phyloP scores from a whole-genome alignment of 2,888 invertebrate genomes.

The Ditula angustiorana region DNA sequence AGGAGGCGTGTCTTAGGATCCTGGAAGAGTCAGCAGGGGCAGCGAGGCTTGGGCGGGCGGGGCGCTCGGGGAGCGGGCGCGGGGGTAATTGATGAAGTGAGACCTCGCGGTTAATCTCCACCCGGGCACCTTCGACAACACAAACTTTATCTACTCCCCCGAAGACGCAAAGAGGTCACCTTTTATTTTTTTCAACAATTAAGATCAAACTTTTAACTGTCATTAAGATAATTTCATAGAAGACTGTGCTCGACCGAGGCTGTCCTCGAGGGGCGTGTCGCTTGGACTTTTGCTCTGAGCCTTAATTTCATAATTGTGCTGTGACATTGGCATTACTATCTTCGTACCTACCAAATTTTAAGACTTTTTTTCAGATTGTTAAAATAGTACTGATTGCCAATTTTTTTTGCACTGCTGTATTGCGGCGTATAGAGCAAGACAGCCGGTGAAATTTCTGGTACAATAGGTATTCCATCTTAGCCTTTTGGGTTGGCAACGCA shows the following conservation, averaged over 20 bases:
- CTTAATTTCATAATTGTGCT: background rate
- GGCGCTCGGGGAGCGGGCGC: slow-evolving; percentile 45
- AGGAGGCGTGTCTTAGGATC: slow-evolving; percentile 54
- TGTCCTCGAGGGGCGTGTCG: slow-evolving; percentile 10
- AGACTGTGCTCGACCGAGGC: background rate
- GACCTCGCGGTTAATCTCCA: slow-evolving; percentile 65
- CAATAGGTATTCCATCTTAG: too few relatives aligned
- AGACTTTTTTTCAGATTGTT: too few relatives aligned
- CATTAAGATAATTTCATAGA: slow-evolving; percentile 19
- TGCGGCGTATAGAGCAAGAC: too few relatives aligned
- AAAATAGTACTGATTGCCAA: background rate
- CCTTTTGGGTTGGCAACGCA: too few relatives aligned
- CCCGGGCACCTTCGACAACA: slow-evolving; percentile 60
- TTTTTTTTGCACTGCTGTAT: too few relatives aligned
- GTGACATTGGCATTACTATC: background rate
- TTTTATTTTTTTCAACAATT: slow-evolving; percentile 51
- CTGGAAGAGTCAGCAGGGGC: slow-evolving; percentile 50
- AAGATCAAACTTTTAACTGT: slow-evolving; percentile 44
- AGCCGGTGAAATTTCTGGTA: too few relatives aligned
- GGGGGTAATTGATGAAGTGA: slow-evolving; percentile 75
- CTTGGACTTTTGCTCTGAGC: background rate
- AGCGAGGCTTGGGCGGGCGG: slow-evolving; percentile 42
- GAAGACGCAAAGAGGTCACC: slow-evolving; percentile 50
- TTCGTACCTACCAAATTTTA: too few relatives aligned
- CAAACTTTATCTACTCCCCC: slow-evolving; percentile 63